These are phyloP conservation scores for Gasteruption jaculator DNA, from an alignment of 2,888 invertebrate genomes.

Conservation along the genomic window DNA sequence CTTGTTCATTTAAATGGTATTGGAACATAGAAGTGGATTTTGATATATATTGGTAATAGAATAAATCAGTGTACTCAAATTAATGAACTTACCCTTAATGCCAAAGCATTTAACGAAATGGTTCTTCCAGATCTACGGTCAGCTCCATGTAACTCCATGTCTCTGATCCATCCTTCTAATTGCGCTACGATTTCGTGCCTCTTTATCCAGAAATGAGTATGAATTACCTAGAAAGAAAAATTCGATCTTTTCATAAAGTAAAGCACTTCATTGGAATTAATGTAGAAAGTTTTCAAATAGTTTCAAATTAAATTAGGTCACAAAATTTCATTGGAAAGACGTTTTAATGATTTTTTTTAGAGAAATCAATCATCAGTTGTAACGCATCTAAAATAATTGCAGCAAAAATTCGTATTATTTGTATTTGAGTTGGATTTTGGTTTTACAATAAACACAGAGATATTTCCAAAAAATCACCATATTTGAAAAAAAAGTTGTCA, in stretches of 20 bases:
- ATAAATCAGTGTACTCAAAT: background rate
- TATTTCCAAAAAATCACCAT: too few relatives aligned
- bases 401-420: background rate
- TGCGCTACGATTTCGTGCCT: slow-evolving; percentile 84
- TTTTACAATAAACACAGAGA: too few relatives aligned
- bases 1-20: too few relatives aligned
- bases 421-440: too few relatives aligned
- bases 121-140: slow-evolving; percentile 76
- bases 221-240: slow-evolving; percentile 65
- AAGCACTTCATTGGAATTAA: too few relatives aligned
- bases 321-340: too few relatives aligned
- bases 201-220: slow-evolving; percentile 93
- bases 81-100: slow-evolving; percentile 62
- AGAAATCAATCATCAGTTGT: background rate
- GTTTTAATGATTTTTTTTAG: background rate
- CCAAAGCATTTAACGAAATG: slow-evolving; percentile 68
- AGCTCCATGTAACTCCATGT: slow-evolving; percentile 72
- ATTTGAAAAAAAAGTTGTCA: too few relatives aligned
- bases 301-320: too few relatives aligned
- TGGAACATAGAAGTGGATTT: too few relatives aligned
- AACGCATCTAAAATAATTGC: background rate
- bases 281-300: too few relatives aligned
- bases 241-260: too few relatives aligned
- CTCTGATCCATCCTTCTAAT: slow-evolving; percentile 85
- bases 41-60: background rate